These are phyloP conservation scores for Notocelia uddmanniana DNA, from an alignment of 2,888 invertebrate genomes.

Conservation along the genomic window DNA sequence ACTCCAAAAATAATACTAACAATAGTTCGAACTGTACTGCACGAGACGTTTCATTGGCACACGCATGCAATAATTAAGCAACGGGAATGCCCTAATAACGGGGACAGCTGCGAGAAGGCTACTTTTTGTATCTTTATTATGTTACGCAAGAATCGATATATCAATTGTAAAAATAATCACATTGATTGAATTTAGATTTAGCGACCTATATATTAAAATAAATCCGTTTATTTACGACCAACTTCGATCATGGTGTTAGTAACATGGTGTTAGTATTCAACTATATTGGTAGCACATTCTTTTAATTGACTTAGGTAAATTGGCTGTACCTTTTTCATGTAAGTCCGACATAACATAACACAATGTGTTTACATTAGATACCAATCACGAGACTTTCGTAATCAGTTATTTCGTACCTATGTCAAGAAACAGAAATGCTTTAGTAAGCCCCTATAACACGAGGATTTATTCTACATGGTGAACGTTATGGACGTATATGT, in stretches of 20 bases:
- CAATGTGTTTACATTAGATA: background rate
- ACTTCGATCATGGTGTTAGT: too few relatives aligned
- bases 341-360: too few relatives aligned
- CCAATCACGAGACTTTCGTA: background rate
- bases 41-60: slow-evolving; percentile 58
- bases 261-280: too few relatives aligned
- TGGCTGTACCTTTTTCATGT: too few relatives aligned
- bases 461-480: background rate
- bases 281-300: too few relatives aligned
- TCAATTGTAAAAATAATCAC: background rate
- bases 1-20: slow-evolving; percentile 75
- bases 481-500: background rate
- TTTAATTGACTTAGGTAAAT: too few relatives aligned
- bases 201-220: background rate
- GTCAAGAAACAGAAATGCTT: background rate
- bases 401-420: background rate
- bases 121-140: slow-evolving; percentile 20
- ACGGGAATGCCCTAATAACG: slow-evolving; percentile 48
- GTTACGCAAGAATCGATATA: background rate
- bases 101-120: slow-evolving; percentile 29
- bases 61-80: slow-evolving; percentile 44
- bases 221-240: too few relatives aligned
- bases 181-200: background rate
- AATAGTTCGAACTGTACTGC: slow-evolving; percentile 67
- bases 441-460: background rate